A percentile compares a stretch with the other conserved stretches of the same genome.
These are phyloP conservation scores for Rhorus exstirpatorius DNA, from an alignment of 2,888 invertebrate species.

Conservation along the genomic window DNA sequence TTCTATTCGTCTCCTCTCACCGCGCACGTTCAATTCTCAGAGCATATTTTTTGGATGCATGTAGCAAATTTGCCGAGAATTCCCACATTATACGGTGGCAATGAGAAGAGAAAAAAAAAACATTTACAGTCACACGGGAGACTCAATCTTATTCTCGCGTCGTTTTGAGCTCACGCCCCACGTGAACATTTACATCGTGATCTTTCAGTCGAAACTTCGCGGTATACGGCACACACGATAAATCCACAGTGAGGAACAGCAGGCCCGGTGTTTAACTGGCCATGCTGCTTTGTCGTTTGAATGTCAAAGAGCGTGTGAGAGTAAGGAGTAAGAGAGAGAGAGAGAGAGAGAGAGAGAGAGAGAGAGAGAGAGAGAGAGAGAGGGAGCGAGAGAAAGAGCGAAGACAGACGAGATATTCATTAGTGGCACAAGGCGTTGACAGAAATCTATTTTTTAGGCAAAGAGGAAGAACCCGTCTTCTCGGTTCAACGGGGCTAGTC, in stretches of 20 bases:
- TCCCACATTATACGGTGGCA: conserved; percentile 36
- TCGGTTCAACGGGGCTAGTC: neutral
- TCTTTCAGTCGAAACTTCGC: conserved; percentile 6
- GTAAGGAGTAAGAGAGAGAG: conserved; percentile 6
- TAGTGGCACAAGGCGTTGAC: neutral
- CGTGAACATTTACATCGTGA: conserved; percentile 3
- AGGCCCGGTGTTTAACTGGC: conserved; percentile 18
- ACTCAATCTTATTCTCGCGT: neutral
- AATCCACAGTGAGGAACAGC: neutral
- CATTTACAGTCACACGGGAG: neutral
- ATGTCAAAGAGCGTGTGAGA: conserved; percentile 37
- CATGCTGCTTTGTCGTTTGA: conserved; percentile 31
- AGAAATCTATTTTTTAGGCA: neutral
- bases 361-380: conserved; percentile 11
- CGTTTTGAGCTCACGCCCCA: conserved; percentile 6
- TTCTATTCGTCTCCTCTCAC: conserved; percentile 23
- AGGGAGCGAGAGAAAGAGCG: neutral
- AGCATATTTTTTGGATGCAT: conserved; percentile 58
- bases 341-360: conserved; percentile 21
- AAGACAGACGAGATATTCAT: conserved; percentile 2
- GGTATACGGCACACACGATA: conserved; percentile 29
- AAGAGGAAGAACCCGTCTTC: neutral
- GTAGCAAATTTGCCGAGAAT: conserved; percentile 72
- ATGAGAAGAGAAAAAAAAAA: conserved; percentile 46
- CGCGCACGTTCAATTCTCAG: conserved; percentile 48